A percentile compares a stretch with the other conserved stretches of the same genome.
These are phyloP conservation scores for Microplitis manilae DNA, from an alignment of 2,888 invertebrate species.

Conservation along the genomic window DNA sequence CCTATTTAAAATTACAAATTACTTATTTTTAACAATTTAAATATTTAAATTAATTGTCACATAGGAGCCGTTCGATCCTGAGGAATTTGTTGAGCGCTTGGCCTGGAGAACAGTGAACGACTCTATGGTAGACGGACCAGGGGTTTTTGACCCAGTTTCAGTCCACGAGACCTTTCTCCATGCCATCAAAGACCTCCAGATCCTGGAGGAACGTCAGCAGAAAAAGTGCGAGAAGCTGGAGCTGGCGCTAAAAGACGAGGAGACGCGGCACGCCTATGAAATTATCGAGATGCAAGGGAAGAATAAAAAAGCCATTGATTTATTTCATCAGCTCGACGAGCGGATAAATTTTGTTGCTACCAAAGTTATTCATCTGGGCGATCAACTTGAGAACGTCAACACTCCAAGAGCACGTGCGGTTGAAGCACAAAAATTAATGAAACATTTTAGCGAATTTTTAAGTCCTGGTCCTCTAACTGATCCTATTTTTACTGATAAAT, in stretches of 20 bases:
- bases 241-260: constrained; percentile 87
- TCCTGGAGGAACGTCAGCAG: constrained; percentile 87
- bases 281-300: constrained; percentile 87
- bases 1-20: no score
- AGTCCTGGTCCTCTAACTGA: constrained; percentile 88
- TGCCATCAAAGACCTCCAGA: constrained; percentile 87
- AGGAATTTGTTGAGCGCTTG: constrained; percentile 96
- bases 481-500: constrained; percentile 88
- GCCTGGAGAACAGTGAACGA: constrained; percentile 93
- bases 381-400: constrained; percentile 97
- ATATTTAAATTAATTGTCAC: constrained; percentile 52
- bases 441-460: constrained; percentile 93
- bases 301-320: constrained; percentile 88
- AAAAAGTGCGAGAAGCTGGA: constrained; percentile 90
- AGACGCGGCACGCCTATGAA: constrained; percentile 85
- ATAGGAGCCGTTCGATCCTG: constrained; percentile 96
- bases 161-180: constrained; percentile 94
- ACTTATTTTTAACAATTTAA: no score
- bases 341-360: constrained; percentile 97
- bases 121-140: constrained; percentile 78
- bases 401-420: constrained; percentile 94
- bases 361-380: constrained; percentile 97
- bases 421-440: constrained; percentile 94
- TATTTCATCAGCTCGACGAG: constrained; percentile 94
- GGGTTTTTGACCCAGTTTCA: constrained; percentile 87